Conservation (phyloP, 1,140 invertebrate genomes). For the Drosophila repleta region DNA sequence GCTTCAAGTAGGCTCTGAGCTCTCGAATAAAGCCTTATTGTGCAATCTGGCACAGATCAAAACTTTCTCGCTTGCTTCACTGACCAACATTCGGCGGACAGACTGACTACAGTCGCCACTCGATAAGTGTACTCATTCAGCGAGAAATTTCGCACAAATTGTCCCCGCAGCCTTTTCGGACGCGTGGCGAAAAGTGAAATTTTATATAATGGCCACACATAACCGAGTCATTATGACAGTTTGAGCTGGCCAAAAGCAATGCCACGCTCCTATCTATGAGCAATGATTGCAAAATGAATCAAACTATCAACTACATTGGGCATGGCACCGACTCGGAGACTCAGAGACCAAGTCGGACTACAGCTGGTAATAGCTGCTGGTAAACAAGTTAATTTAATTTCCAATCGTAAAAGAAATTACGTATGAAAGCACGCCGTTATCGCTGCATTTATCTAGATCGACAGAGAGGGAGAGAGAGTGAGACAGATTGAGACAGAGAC, state of each 20-base stretch:
- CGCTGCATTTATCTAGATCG: conserved; percentile 59
- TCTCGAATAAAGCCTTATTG: conserved; percentile 29
- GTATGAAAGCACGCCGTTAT: conserved; percentile 77
- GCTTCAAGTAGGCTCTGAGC: conserved; percentile 44
- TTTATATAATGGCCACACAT: conserved; percentile 73
- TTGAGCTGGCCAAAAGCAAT: conserved; percentile 67
- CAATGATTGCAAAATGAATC: conserved; percentile 55
- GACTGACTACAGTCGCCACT: background rate
- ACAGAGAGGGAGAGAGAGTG: background rate
- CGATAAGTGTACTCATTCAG: conserved; percentile 40
- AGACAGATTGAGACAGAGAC: background rate
- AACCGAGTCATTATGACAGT: conserved; percentile 77
- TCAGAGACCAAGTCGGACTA: conserved; percentile 4
- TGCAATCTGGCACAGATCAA: conserved; percentile 23
- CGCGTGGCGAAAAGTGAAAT: conserved; percentile 68
- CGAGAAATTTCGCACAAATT: conserved; percentile 39
- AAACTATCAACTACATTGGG: conserved; percentile 35
- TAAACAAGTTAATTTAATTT: conserved; percentile 80
- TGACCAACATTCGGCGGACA: conserved; percentile 37
- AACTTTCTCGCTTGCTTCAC: conserved; percentile 38
- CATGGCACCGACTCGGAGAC: conserved; percentile 10
- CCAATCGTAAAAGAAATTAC: conserved; percentile 79
- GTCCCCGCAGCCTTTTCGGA: conserved; percentile 58
- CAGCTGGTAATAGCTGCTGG: conserved; percentile 38
- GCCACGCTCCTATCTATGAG: conserved; percentile 65